Conservation (phyloP, 2,797 vertebrate species). For the Philypnodon macrostomus region DNA sequence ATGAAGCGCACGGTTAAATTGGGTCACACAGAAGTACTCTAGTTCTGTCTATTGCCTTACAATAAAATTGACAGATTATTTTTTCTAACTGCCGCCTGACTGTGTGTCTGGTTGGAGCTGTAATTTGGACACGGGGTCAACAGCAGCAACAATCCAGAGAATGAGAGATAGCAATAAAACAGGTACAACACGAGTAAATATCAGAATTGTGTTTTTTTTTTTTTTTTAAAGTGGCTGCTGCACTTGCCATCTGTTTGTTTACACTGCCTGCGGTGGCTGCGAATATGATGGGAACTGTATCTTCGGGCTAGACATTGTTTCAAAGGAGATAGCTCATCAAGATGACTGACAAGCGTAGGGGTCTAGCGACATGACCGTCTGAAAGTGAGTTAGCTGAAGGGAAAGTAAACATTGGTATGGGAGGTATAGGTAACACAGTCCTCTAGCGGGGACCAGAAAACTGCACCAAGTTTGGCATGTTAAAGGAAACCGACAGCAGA, state of each 20-base stretch:
- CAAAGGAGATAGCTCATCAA: slow-evolving; percentile 64
- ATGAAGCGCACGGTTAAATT: slow-evolving; percentile 42
- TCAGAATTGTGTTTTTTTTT: slow-evolving; percentile 17
- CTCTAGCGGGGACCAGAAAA: slow-evolving; percentile 9
- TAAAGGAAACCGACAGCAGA: slow-evolving; percentile 4
- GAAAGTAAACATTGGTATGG: slow-evolving; percentile 16
- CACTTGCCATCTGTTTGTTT: slow-evolving; percentile 60
- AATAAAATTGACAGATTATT: slow-evolving; percentile 1
- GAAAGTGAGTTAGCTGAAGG: slow-evolving; percentile 32
- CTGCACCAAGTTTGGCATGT: not conserved
- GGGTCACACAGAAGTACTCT: slow-evolving; percentile 37
- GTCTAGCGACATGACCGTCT: slow-evolving; percentile 46
- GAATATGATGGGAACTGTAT: slow-evolving; percentile 55
- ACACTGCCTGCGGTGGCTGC: slow-evolving; percentile 39
- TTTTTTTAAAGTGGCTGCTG: slow-evolving; percentile 31
- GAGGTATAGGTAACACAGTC: slow-evolving; percentile 21
- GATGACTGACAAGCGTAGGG: slow-evolving; percentile 65
- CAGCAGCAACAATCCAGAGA: slow-evolving; percentile 12
- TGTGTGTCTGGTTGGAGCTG: slow-evolving; percentile 6
- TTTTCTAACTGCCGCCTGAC: not conserved
- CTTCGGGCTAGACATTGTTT: slow-evolving; percentile 55
- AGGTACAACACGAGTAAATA: slow-evolving; percentile 38
- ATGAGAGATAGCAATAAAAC: slow-evolving; percentile 9
- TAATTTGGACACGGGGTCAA: slow-evolving; percentile 16
- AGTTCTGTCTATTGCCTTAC: slow-evolving; percentile 1